Conservation (phyloP, 30 jellyfish, hydroid and myxozoan species). For the Aurelia aurita complex sp. Pacific region DNA sequence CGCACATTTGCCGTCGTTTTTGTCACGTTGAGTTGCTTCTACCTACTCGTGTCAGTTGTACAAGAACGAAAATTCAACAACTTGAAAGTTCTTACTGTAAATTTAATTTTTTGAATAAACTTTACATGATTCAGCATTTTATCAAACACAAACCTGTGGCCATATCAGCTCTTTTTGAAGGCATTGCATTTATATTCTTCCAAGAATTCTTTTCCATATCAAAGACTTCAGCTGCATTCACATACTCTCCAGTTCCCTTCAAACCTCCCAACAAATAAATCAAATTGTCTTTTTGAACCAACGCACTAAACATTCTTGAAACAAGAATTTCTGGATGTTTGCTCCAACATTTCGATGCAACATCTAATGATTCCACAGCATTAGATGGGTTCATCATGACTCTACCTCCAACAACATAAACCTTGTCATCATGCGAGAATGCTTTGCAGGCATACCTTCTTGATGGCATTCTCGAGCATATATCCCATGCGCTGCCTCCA, state of each 20-base stretch:
- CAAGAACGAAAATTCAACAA: too few species aligned
- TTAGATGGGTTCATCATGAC: conserved; percentile 42
- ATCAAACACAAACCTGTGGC: conserved; percentile 43
- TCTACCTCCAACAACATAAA: conserved; percentile 72
- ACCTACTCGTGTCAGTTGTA: too few species aligned
- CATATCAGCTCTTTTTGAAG: conserved; percentile 78
- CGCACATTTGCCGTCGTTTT: too few species aligned
- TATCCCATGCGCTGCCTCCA: conserved; percentile 60
- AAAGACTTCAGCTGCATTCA: conserved; percentile 46
- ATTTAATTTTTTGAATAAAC: too few species aligned
- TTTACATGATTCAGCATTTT: too few species aligned
- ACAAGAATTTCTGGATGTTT: conserved; percentile 45
- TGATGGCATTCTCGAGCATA: conserved; percentile 52
- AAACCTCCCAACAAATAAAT: conserved; percentile 62
- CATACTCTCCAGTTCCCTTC: conserved; percentile 38
- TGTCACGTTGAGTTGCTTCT: too few species aligned
- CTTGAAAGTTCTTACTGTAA: too few species aligned
- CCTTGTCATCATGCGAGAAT: conserved; percentile 29
- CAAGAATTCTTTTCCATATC: conserved; percentile 36
- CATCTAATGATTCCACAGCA: conserved; percentile 64
- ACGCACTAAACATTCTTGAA: conserved; percentile 31
- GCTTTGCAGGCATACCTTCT: conserved; percentile 65
- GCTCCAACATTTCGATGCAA: conserved; percentile 29
- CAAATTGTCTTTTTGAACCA: conserved; percentile 42
- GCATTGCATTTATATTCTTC: conserved; percentile 54